Evolutionary conservation across 2,888 invertebrate species (phyloP).

Genomic region (Thera obeliscata): DNA sequence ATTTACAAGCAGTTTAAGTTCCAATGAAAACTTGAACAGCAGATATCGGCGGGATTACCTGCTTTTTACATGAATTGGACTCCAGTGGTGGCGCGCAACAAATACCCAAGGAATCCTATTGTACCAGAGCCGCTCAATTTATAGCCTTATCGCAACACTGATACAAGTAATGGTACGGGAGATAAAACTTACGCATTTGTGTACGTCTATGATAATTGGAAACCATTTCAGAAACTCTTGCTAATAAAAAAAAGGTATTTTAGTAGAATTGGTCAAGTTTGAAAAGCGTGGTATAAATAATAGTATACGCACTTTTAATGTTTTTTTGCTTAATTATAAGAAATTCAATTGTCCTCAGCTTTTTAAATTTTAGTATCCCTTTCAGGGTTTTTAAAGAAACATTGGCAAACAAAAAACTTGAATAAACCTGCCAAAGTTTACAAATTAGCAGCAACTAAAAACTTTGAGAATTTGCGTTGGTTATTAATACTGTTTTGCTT

Average conservation of each 20-base stretch:
- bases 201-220: slow-evolving; percentile 30
- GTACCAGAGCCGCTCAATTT: slow-evolving; percentile 68
- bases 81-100: slow-evolving; percentile 59
- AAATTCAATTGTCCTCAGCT: no score
- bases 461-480: background rate
- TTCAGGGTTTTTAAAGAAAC: no score
- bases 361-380: no score
- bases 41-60: background rate
- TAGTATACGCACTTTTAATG: no score
- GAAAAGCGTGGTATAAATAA: background rate
- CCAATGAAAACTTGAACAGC: background rate
- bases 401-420: no score
- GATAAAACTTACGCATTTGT: slow-evolving; percentile 43
- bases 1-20: no score
- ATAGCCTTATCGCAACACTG: slow-evolving; percentile 67
- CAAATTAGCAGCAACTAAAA: background rate
- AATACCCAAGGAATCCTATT: slow-evolving; percentile 75
- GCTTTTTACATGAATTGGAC: slow-evolving; percentile 7
- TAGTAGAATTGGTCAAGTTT: no score
- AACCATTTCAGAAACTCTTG: slow-evolving; percentile 12
- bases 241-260: background rate
- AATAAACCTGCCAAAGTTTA: background rate
- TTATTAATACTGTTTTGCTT: no score
- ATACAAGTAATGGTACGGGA: slow-evolving; percentile 53
- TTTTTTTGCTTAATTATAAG: no score